Conservation (phyloP, 2,113 vertebrate genomes). For the Phylloscopus trochiloides region DNA sequence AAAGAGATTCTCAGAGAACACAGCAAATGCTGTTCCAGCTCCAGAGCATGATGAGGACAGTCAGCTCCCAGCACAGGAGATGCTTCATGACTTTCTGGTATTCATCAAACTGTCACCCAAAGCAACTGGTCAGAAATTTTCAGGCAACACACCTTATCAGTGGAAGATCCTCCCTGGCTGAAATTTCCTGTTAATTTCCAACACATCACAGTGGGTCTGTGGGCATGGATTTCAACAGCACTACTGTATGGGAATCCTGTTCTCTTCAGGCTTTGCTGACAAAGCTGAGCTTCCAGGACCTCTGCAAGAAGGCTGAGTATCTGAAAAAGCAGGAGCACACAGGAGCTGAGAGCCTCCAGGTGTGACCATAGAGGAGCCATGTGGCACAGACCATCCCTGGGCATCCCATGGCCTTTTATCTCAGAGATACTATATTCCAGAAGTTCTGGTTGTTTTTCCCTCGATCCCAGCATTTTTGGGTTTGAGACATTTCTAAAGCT, state of each 20-base stretch:
- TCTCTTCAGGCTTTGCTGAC: background rate
- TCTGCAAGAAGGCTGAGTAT: background rate
- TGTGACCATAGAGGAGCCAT: fast-evolving
- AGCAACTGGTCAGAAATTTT: background rate
- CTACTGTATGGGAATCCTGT: background rate
- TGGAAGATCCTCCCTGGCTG: background rate
- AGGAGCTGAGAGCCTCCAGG: background rate
- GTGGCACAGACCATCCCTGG: background rate
- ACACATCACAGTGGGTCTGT: fast-evolving
- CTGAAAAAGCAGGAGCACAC: background rate
- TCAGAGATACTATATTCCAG: background rate
- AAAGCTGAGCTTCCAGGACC: background rate
- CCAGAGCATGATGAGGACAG: background rate
- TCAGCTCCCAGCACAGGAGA: background rate
- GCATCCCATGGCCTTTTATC: background rate
- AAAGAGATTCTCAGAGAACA: background rate
- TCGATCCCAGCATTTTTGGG: background rate
- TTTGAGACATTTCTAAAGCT: background rate
- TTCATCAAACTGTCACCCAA: background rate
- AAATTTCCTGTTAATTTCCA: background rate
- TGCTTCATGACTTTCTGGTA: background rate
- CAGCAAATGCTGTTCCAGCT: background rate
- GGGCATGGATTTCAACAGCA: background rate
- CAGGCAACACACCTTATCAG: background rate
- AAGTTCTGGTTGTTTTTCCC: background rate